Evolutionary conservation across 2,797 vertebrate genomes (phyloP).

Genomic region (Ctenosaura bakeri): DNA sequence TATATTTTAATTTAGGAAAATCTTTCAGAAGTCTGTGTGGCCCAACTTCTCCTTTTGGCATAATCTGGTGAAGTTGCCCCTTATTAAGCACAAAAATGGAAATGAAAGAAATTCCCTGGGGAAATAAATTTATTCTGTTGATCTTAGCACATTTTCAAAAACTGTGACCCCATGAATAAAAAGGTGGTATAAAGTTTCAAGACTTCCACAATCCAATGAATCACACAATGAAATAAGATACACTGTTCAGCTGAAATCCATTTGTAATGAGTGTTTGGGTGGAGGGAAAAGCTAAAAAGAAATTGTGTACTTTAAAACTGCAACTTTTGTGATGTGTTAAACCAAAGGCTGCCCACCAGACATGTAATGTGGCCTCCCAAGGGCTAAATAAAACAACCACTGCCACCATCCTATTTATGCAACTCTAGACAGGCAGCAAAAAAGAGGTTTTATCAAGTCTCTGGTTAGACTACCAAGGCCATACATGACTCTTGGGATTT

Average conservation of each 20-base stretch:
- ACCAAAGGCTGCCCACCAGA: not conserved
- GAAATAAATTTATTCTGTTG: not conserved
- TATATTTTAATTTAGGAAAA: not conserved
- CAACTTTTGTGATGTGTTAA: not conserved
- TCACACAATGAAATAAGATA: conserved; percentile 2
- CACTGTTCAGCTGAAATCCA: not conserved
- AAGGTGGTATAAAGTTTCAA: not conserved
- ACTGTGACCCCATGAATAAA: conserved; percentile 3
- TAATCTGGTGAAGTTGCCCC: not conserved
- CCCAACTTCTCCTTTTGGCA: not conserved
- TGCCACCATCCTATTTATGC: not conserved
- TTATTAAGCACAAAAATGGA: conserved; percentile 8
- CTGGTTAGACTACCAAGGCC: not conserved
- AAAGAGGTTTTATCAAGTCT: not conserved
- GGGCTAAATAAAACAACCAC: not conserved
- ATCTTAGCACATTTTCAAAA: conserved; percentile 26
- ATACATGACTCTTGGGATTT: conserved; percentile 1
- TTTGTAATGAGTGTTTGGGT: not conserved
- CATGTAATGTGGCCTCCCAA: not conserved
- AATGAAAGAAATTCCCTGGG: conserved; percentile 3
- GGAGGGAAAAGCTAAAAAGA: not conserved
- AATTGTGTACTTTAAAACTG: not conserved
- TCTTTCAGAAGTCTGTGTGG: not conserved
- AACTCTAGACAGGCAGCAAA: not conserved
- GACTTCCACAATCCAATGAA: not conserved